A percentile compares a stretch with the other conserved stretches of the same genome.
Conservation (phyloP, 1,140 invertebrate genomes). For the Drosophila auraria region DNA sequence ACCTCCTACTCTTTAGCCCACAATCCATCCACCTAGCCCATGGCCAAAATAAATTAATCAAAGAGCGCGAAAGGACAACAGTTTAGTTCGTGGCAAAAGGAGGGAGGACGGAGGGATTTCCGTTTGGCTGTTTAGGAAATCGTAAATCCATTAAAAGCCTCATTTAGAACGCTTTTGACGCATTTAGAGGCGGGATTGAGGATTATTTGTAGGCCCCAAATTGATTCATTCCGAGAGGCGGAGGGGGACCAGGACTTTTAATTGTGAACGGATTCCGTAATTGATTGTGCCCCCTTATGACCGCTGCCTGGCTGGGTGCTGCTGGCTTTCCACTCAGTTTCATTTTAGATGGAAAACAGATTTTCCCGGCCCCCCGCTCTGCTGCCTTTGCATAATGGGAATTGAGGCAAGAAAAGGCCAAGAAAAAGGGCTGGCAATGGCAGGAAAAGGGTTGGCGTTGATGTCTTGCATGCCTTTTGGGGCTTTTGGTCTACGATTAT, state of each 20-base stretch:
- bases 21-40: background rate
- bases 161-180: slow-evolving; percentile 78
- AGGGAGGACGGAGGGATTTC: background rate
- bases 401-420: slow-evolving; percentile 33
- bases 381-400: slow-evolving; percentile 26
- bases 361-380: slow-evolving; percentile 24
- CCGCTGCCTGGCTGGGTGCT: slow-evolving; percentile 20
- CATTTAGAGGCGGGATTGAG: slow-evolving; percentile 46
- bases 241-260: slow-evolving; percentile 30
- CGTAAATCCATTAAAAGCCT: slow-evolving; percentile 81
- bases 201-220: slow-evolving; percentile 58
- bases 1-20: background rate
- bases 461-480: slow-evolving; percentile 19
- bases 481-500: slow-evolving; percentile 23
- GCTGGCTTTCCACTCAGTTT: slow-evolving; percentile 49
- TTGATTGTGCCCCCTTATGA: slow-evolving; percentile 54
- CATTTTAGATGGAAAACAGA: slow-evolving; percentile 30
- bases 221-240: slow-evolving; percentile 23
- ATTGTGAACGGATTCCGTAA: slow-evolving; percentile 52
- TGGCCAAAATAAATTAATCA: slow-evolving; percentile 76
- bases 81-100: slow-evolving; percentile 8
- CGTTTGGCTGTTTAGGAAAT: slow-evolving; percentile 53
- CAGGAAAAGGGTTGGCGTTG: slow-evolving; percentile 20
- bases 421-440: slow-evolving; percentile 18
- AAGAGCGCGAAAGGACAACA: slow-evolving; percentile 71